Base-by-base conservation (phyloP, 1,140 invertebrate species). In the Lordiphosa clarofinis region DNA sequence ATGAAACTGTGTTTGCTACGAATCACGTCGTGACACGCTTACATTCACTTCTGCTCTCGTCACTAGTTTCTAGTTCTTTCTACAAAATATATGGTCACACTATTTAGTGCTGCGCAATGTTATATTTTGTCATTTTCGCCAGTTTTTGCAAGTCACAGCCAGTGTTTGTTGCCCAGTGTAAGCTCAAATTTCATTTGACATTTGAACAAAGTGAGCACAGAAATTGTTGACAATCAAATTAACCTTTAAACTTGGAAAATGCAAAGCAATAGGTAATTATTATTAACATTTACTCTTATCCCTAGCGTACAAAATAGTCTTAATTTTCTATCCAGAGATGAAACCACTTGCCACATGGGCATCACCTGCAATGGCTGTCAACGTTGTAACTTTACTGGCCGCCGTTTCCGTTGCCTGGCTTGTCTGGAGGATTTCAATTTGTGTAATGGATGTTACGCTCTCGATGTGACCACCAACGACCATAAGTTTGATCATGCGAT, bases 401-500 rank as follows among this genome's bases (percentile, higher is more conserved):
- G 53, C 1, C 53, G 53, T 39, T 62, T 56, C 33, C 52, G 33
- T 13, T 62, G 59, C 44, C 43, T 56, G 9, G 12, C 44, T 53
- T 56, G 59, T 9, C 4, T 19, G 19, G 40, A 55, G 5, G 15
- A 50, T 7, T 56, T 49, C 15, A 57, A 57, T 21, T 42, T 57
- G 38, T 57, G 54, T 40, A 35, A 47, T 37, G 33, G 38, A 4
- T 62, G 59, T 44, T 56, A 56, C 15, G 50, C 50, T 9, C 19
- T 44, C 2, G 58, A 61, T n/a, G 52, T 56, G 53, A 62, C 53
- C 37, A 62, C 53, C 44, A 5, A 49, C 11, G 53, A 36, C 2
- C 59, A 62, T 46, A 56, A 56, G 33, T 62, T 56, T 19, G 59
- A 62, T 28, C 53, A 62, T 37, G 43, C 59, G 4, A 56, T 62